Evolutionary conservation across 1,140 invertebrate species (phyloP), one percentile per base, ranked within the genome.

Genomic region (Papilio polytes): DNA sequence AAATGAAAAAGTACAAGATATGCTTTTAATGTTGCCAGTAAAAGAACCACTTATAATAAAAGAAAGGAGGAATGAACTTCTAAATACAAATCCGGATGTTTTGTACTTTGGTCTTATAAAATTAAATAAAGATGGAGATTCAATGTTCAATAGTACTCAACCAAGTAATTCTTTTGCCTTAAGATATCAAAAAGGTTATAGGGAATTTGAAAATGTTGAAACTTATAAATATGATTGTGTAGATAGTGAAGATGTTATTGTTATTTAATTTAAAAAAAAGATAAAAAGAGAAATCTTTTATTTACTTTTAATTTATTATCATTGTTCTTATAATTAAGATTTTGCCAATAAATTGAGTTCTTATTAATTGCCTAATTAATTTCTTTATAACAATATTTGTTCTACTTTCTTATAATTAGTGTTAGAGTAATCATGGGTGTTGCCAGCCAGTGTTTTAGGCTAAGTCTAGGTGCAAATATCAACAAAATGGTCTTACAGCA

Each of bases 101-200:
- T 56, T 93, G 8, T 94, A 93, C 72, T 94, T 94, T 85, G 93
- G 93, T 9, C 85, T 94, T 2, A 86, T 94, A 59, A 92, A 93
- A 84, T 78, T 94, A 26, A 82, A 87, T 85, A 9, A 83, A 18
- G 81, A 87, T 48, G 92, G 92, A 1, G 82, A 93, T 81, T 94
- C 91, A 0, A 56, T 91, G 2, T 93, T 94, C 41, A 91, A 90
- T 74, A 86, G 77, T 26, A 89, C 84, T 41, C 59, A 85, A 20
- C 92, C 91, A 10, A 82, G 80, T 78, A 84, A 94, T 84, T 94
- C 93, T 36, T 87, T 94, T 9, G 93, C 93, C 12, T 82, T 94
- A 20, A 92, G 83, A 84, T 93, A 94, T 80, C 92, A 94, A 66
- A 94, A 91, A 74, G 93, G 93, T 0, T 94, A 90, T 73, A 89